Percentiles rank a stretch among this genome's conserved stretches.
These are phyloP conservation scores for Nothoprocta perdicaria DNA, from an alignment of 2,113 vertebrate genomes.

Conservation along the genomic window DNA sequence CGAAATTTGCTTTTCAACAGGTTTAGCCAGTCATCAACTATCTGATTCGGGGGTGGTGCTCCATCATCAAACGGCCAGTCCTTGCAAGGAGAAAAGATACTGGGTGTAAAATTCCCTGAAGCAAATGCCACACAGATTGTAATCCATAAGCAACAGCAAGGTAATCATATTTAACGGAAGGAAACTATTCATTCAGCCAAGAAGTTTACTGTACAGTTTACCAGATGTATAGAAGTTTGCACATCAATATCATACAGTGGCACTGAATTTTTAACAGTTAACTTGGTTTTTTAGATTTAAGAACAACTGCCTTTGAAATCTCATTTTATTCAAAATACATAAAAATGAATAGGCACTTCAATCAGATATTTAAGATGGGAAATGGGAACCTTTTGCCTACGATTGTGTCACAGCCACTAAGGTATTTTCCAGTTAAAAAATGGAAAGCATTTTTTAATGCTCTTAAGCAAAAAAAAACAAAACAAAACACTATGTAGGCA, in stretches of 20 bases:
- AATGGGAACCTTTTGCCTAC: background rate
- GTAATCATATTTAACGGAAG: fast-evolving
- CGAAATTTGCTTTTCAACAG: conserved; percentile 95
- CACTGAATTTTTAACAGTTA: background rate
- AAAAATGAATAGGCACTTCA: conserved; percentile 37
- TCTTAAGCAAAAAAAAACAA: too few species aligned
- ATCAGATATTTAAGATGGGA: conserved; percentile 8
- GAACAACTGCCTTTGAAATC: conserved; percentile 16
- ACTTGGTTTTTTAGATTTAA: background rate
- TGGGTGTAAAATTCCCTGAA: background rate
- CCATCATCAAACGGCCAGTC: conserved; percentile 99
- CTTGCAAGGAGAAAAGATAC: conserved; percentile 64
- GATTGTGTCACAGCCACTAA: background rate
- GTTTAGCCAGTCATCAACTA: conserved; percentile 97
- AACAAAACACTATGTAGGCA: background rate
- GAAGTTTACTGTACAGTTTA: background rate
- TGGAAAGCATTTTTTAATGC: too few species aligned
- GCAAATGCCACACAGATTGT: background rate
- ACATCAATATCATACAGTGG: background rate
- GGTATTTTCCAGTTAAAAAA: background rate
- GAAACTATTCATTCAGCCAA: fast-evolving
- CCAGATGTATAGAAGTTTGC: background rate
- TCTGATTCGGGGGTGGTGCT: conserved; percentile 92
- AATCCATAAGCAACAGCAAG: background rate
- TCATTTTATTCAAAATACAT: conserved; percentile 4